Base-by-base conservation (phyloP, 2,797 vertebrate species). In the Tragopan temminckii region DNA sequence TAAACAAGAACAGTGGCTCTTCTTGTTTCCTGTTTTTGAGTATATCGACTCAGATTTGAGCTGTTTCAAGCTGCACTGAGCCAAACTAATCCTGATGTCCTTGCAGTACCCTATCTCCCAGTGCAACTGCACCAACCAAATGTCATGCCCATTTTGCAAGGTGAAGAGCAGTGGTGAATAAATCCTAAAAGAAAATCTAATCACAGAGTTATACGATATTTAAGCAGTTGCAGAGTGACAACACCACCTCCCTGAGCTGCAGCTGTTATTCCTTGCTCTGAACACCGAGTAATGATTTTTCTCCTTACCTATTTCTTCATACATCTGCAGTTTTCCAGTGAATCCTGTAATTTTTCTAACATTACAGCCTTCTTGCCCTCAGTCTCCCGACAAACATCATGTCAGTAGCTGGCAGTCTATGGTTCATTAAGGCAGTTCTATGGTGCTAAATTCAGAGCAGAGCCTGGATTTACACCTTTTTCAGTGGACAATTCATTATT, bases 331-430 rank as follows among this genome's bases (percentile, higher is more conserved):
- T 63, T 81, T 80, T 61, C 91, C 93, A 88, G 70, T 61, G 93
- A 84, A 80, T 92, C 74, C 33, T 0, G 1, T 61, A 90, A 72
- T 89, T 45, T 77, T 96, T 88, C 88, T 84, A 90, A 86, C 70
- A 48, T 84, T 90, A 79, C 55, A 86, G 43, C 50, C 31, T 58
- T 78, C 89, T 80, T 80, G 55, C 33, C 91, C 93, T 92, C 89
- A 85, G 92, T 83, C 88, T 95, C 77, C 77, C 84, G 88, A 70
- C 0, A 38, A 92, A 94, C 77, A 89, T 52, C 80, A 42, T 86
- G 91, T 95, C 96, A 92, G 95, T 94, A 94, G 82, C 88, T 94
- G 89, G 91, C 93, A 95, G 85, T 88, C 70, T 94, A 93, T 86
- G 93, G 91, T 80, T 96, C 94, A 95, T 96, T 96, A 96, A 94